Base-by-base conservation (phyloP, 1,140 invertebrate species). In the Atta texana region DNA sequence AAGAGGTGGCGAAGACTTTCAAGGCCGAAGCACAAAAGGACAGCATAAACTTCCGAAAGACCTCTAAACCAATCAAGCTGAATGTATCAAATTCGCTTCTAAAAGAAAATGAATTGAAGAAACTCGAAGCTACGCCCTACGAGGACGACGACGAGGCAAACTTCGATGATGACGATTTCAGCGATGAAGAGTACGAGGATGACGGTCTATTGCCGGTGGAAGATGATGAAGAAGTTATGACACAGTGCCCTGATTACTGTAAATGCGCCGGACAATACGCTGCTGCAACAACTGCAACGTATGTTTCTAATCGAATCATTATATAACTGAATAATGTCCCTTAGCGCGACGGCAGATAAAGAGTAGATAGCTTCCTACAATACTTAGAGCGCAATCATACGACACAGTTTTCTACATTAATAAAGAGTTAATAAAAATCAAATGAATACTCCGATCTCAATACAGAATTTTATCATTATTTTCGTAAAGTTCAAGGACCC, bases 221-320 rank as follows among this genome's bases (percentile, higher is more conserved):
- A 0, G 92, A 94, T 49, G 93, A 94, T 0, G 94, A 94, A 49
- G 91, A 93, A 71, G 80, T 93, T 3, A 90, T 92, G 85, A 91
- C 91, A 0, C 85, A 92, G 3, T 95, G 93, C 85, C 93, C 93
- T 16, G 88, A 94, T 89, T 92, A 92, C 64, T 94, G 93, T 63
- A 92, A 90, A 75, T 96, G 95, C 68, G 88, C 91, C 4, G 94
- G 94, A 2, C 93, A 95, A 75, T 95, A 95, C 53, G 94, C 95
- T 63, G 91, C 95, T 87, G 92, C 93, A 24, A 95, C 94, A 14
- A 95, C 95, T 82, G 93, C 96, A 21, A 94, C 93, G 91, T 96
- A 95, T 21, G 90, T 92, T 28, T 85, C 57, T 71, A 31, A 84
- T 21, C 68, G 61, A 18, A 85, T 80, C 34, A 51, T 75, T 49